phyloP scores from a whole-genome alignment of 2,113 vertebrate species.

The Equus przewalskii region DNA sequence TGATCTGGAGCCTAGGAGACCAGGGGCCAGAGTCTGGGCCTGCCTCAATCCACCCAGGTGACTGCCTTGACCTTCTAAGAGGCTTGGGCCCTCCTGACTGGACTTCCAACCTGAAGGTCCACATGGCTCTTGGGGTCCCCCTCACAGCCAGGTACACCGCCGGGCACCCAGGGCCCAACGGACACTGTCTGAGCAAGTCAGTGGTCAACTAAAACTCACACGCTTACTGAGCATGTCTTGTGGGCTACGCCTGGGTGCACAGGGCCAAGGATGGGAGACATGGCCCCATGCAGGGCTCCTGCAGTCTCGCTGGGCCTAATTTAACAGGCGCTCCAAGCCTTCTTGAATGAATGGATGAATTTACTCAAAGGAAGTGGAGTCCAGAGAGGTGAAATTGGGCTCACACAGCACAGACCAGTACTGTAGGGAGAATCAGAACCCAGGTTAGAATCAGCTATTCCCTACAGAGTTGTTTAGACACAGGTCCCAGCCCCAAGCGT shows the following conservation, averaged over 20 bases:
- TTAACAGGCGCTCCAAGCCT: background rate
- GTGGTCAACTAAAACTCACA: background rate
- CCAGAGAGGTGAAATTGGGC: background rate
- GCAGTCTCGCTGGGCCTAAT: background rate
- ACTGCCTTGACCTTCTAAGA: background rate
- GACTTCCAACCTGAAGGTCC: background rate
- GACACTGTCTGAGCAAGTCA: background rate
- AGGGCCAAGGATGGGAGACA: background rate
- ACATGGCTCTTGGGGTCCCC: rapidly evolving
- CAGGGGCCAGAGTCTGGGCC: background rate
- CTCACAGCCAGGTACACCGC: background rate
- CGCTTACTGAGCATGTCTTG: background rate
- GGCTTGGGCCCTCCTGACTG: background rate
- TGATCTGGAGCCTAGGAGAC: background rate
- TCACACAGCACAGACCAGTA: background rate
- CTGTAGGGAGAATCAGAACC: background rate
- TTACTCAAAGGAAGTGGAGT: background rate
- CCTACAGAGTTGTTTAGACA: background rate
- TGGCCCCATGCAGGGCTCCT: rapidly evolving
- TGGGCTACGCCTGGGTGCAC: background rate
- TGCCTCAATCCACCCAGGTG: background rate
- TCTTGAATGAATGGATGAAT: background rate
- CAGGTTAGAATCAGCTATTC: background rate
- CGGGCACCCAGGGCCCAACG: background rate
- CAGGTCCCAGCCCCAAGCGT: background rate